Conservation (phyloP, 2,797 vertebrate species). For the Myotis pilosus region DNA sequence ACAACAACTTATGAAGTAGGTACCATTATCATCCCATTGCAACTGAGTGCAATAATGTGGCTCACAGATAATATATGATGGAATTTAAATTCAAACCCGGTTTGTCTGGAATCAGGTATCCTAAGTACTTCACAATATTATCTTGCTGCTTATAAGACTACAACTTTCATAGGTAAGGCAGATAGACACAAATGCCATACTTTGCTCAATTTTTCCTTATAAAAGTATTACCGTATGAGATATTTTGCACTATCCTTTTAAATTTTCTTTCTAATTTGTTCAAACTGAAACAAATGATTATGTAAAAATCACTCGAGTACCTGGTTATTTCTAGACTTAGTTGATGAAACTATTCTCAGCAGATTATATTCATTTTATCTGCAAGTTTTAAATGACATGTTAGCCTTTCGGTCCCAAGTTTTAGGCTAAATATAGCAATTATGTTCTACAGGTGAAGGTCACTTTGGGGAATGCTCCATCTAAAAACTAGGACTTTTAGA, state of each 20-base stretch:
- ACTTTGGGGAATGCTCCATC: neutral
- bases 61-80: neutral
- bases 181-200: neutral
- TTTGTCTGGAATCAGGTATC: neutral
- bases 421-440: conserved; percentile 58
- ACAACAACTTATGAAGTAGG: neutral
- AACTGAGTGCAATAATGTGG: neutral
- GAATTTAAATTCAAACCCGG: neutral
- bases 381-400: conserved; percentile 59
- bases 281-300: conserved; percentile 46
- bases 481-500: conserved; percentile 50
- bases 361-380: conserved; percentile 61
- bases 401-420: conserved; percentile 47
- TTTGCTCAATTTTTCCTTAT: neutral
- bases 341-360: conserved; percentile 60
- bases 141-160: neutral
- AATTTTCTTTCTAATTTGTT: conserved; percentile 47
- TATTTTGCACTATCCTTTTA: neutral
- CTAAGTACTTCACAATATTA: neutral
- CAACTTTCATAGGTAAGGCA: neutral
- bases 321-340: conserved; percentile 63
- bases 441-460: conserved; percentile 40
- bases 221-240: neutral
- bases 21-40: neutral
- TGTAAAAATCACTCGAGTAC: conserved; percentile 29